Evolutionary conservation across 2,113 vertebrate genomes (phyloP).

Genomic region (Corythornis cristatus): DNA sequence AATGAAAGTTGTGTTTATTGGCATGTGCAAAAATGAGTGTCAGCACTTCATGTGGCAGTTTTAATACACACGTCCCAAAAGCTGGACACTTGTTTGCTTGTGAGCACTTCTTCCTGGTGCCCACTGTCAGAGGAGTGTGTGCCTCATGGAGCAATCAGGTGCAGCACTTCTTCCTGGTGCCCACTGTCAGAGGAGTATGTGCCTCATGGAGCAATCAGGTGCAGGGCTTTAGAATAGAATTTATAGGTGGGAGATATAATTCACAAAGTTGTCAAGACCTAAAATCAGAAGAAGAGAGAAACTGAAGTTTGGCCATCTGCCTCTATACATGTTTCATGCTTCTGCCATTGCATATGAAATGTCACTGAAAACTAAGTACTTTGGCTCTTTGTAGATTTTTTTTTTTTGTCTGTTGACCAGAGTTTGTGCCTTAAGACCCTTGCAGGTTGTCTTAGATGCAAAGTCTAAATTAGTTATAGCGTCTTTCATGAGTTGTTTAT

Average conservation of each 20-base stretch:
- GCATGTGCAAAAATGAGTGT: not conserved
- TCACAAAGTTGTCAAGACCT: not conserved
- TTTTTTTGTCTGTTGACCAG: not conserved
- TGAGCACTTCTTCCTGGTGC: not conserved
- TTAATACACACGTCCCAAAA: accelerated
- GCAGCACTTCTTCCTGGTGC: not conserved
- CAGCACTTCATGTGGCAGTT: accelerated
- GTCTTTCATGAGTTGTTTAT: not conserved
- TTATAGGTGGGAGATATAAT: not conserved
- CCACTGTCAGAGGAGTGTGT: not conserved
- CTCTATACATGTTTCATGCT: not conserved
- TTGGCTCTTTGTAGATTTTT: not conserved
- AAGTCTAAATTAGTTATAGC: not conserved
- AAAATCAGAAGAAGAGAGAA: not conserved
- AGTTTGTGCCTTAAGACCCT: not conserved
- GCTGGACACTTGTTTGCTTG: not conserved
- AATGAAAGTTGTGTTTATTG: not conserved
- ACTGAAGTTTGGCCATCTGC: not conserved
- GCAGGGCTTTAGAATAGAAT: not conserved
- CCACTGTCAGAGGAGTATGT: not conserved
- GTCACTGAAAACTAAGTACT: not conserved
- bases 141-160: not conserved
- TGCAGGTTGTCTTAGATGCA: not conserved
- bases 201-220: not conserved
- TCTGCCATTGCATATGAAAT: not conserved